Evolutionary conservation across 2,888 invertebrate genomes (phyloP).

Genomic region (Rhopalosiphum nymphaeae): DNA sequence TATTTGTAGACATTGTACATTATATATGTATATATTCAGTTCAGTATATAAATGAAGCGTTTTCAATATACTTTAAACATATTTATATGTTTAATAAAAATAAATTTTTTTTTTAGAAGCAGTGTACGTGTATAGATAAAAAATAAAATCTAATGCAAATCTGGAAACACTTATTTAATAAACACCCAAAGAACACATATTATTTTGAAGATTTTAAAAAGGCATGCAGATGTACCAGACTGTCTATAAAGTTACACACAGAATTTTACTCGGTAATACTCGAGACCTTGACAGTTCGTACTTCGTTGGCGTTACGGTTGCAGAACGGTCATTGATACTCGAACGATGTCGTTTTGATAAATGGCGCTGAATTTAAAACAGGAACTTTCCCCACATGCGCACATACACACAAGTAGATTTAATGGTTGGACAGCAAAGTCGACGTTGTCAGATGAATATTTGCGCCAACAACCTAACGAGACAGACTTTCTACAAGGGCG

Average conservation of each 20-base stretch:
- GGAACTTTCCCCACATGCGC: constrained; percentile 57
- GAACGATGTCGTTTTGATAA: constrained; percentile 62
- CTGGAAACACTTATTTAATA: background rate
- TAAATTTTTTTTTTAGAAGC: background rate
- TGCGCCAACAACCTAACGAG: constrained; percentile 55
- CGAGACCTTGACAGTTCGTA: constrained; percentile 52
- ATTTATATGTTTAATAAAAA: background rate
- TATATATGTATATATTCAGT: background rate
- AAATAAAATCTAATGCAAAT: background rate
- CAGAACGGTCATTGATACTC: constrained; percentile 61
- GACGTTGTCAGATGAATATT: constrained; percentile 54
- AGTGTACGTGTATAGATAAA: background rate
- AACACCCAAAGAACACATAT: background rate
- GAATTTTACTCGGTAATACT: constrained; percentile 23
- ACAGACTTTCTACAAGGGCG: constrained; percentile 49
- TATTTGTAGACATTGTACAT: background rate
- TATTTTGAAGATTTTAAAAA: background rate
- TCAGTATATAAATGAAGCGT: background rate
- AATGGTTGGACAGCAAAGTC: constrained; percentile 55
- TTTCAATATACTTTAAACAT: background rate
- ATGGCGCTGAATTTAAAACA: constrained; percentile 64
- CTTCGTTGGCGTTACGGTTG: constrained; percentile 36
- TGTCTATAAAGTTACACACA: background rate
- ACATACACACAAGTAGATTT: constrained; percentile 24
- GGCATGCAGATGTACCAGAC: background rate